Evolutionary conservation across 2,113 vertebrate genomes (phyloP), one percentile per base, ranked within the genome.

Genomic region (Ochotona princeps): DNA sequence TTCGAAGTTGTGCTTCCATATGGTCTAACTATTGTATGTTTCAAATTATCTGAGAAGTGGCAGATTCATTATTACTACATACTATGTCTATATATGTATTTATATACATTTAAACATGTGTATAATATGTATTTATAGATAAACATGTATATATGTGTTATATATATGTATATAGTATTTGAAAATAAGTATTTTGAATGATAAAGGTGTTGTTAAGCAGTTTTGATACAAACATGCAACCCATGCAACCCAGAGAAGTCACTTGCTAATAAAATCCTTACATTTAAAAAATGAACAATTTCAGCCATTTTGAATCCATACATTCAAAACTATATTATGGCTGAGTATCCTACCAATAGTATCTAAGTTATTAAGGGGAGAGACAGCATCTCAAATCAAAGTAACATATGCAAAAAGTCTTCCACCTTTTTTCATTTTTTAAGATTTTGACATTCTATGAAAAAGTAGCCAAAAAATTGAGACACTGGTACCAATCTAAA

Each of bases 381-480:
- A 82, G 81, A 87, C 9, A 83, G 1, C 32, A 72, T 5, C 35
- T 12, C 23, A 49, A 80, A 82, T 0, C 17, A 72, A 83, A 1
- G 1, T 25, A 20, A 61, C 21, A 65, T 7, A 25, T 5, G 3
- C 12, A 44, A 83, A 47, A 2, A 60, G 20, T 17, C 32, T 2
- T 60, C 61, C 66, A 35, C 2, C 23, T 5, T 92, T 90, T 65
- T 32, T 78, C 8, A 82, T 26, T 1, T 28, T 90, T 82, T 78
- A 74, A 60, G 14, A 9, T 92, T 81, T 87, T 91, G 85, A 85
- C 60, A 88, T 18, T 2, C 12, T 61, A 8, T 63, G 47, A 83
- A 96, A 93, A 92, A 60, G 5, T 72, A 18, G 3, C 67, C 25
- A 94, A 70, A 51, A 89, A 63, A 89, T n/a, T 60, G 61, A 87